Evolutionary conservation across 2,888 invertebrate species (phyloP).

Genomic region (Mesochorus sp.): DNA sequence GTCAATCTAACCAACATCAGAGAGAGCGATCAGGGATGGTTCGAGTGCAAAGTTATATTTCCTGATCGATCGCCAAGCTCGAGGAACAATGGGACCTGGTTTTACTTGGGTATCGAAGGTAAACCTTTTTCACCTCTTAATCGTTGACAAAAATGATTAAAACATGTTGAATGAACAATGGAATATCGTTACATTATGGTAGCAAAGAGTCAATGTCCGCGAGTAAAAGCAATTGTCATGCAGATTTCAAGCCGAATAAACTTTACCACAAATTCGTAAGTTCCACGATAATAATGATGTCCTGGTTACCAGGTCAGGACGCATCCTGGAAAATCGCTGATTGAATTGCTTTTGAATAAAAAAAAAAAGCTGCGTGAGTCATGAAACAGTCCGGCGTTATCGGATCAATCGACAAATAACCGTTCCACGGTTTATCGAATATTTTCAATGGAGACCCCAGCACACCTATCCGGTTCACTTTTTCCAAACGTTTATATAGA

Average conservation of each 20-base stretch:
- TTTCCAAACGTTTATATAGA: conserved; percentile 6
- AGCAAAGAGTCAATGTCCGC: neutral
- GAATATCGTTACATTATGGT: no score
- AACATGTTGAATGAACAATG: no score
- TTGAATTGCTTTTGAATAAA: neutral
- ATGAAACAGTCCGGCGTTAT: conserved; percentile 13
- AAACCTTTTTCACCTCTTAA: conserved; percentile 74
- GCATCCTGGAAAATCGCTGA: conserved; percentile 26
- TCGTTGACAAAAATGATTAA: no score
- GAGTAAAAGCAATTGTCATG: no score
- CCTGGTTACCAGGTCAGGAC: neutral
- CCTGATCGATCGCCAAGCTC: conserved; percentile 93
- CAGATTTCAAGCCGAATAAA: no score
- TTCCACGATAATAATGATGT: neutral
- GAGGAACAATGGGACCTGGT: conserved; percentile 95
- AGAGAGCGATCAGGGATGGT: conserved; percentile 95
- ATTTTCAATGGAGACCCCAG: conserved; percentile 13
- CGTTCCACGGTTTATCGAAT: conserved; percentile 33
- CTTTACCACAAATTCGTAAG: neutral
- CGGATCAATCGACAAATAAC: conserved; percentile 24
- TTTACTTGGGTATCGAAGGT: conserved; percentile 94
- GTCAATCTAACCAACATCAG: conserved; percentile 93
- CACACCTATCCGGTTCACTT: conserved; percentile 51
- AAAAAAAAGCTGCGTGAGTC: conserved; percentile 34
- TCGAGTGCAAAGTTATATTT: conserved; percentile 94